Base-by-base conservation (phyloP, 2,113 vertebrate genomes). In the Pelusios castaneus region DNA sequence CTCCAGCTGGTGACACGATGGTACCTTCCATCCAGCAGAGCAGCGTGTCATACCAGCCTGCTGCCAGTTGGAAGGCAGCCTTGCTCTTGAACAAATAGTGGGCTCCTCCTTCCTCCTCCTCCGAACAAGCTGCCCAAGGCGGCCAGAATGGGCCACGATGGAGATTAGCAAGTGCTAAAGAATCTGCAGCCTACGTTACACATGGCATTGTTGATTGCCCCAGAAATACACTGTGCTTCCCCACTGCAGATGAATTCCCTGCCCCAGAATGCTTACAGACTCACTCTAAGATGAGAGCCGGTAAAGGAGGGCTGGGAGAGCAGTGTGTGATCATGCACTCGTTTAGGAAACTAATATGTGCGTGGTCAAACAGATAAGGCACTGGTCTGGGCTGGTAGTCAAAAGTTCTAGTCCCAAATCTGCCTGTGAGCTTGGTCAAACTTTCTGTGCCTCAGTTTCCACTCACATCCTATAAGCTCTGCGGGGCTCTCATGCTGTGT, bases 61-160 rank as follows among this genome's bases (percentile, higher is more conserved):
- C 34, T 29, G 85, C 89, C 25, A 47, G 85, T 55, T 87, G 87
- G 78, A 81, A 88, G 5, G 38, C 52, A 11, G 21, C 90, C 84
- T 22, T 24, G 8, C 49, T 49, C 85, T 2, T 73, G 27, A 34
- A 77, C n/a, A 31, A 70, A 70, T 17, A 38, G n/a, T 38, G n/a
- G 63, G 0, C 2, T 76, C 83, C 58, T 38, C 13, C 0, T 47
- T 38, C 45, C 79, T 47, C 67, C 43, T 10, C 2, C 49, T 27
- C 29, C 83, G 22, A 34, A 25, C 67, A 27, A 58, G 54, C 54
- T 51, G 54, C 88, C 45, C 43, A 13, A 22, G 14, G n/a, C n/a
- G 49, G 52, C 77, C 58, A 8, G 60, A 47, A 55, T 24, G 54
- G 85, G 43, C 55, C 2, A 4, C 10, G 49, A 31, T 38, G 8